phyloP scores from a whole-genome alignment of 2,888 invertebrate genomes.

The Rutpela maculata region DNA sequence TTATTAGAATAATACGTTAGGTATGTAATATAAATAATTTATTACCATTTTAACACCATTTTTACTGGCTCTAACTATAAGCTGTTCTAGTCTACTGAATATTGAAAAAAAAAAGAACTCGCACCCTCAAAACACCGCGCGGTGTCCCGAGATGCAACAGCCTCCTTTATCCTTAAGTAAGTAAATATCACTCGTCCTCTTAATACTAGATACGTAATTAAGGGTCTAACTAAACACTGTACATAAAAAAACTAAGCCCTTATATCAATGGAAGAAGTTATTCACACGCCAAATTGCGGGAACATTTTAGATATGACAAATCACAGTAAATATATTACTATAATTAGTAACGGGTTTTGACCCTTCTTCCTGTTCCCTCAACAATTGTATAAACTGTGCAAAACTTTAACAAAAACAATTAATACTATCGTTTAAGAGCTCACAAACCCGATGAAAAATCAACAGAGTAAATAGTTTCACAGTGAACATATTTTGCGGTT shows the following conservation, averaged over 20 bases:
- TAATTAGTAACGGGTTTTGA: conserved; percentile 44
- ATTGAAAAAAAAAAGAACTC: conserved; percentile 38
- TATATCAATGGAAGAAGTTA: conserved; percentile 54
- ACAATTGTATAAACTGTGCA: conserved; percentile 64
- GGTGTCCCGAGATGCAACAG: conserved; percentile 52
- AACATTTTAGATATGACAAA: conserved; percentile 66
- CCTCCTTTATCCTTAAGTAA: conserved; percentile 62
- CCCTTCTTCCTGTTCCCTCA: conserved; percentile 56
- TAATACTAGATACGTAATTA: conserved; percentile 56
- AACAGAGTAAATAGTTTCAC: not conserved
- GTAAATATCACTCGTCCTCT: conserved; percentile 66
- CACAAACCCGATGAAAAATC: not conserved
- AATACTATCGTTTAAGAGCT: conserved; percentile 39
- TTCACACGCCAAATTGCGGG: conserved; percentile 50
- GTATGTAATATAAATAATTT: conserved; percentile 60
- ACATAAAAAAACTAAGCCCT: conserved; percentile 62
- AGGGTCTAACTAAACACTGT: conserved; percentile 63
- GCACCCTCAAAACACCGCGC: conserved; percentile 27
- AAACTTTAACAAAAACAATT: conserved; percentile 64
- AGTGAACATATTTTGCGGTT: not conserved
- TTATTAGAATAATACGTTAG: conserved; percentile 60
- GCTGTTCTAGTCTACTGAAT: conserved; percentile 48
- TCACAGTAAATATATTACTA: conserved; percentile 64
- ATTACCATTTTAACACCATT: conserved; percentile 47
- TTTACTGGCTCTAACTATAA: conserved; percentile 49